Evolutionary conservation across 2,113 vertebrate genomes (phyloP), one percentile per base, ranked within the genome.

Genomic region (Rhynchomys soricoides): DNA sequence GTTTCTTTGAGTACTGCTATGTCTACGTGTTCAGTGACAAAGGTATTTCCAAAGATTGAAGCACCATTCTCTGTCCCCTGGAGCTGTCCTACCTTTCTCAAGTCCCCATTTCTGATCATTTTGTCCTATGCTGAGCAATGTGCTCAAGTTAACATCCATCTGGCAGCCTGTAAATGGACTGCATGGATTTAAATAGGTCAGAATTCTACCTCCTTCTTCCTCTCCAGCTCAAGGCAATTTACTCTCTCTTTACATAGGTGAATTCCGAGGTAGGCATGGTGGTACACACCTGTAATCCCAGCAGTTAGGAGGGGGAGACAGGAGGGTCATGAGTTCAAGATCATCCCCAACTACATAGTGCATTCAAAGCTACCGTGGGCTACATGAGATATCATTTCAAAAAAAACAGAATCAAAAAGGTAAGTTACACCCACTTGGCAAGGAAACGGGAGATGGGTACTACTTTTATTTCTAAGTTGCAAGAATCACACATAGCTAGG

Each of bases 1-100:
- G 31, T 77, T 93, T 55, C 92, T 97, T 89, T 94, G 71, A 71
- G 74, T 59, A 26, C 68, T 62, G 17, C 59, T 86, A 31, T 34
- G 73, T 3, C 57, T 62, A 34, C 37, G 2, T n/a, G 59, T 31
- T 77, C 75, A 43, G 64, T 31, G 70, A 88, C 34, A 31, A 8
- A 24, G 89, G 19, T 90, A 90, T 95, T 87, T 87, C 91, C 74
- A 66, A 74, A 34, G 9, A 0, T 57, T 1, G 43, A 73, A 22
- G 59, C 55, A 57, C 50, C 85, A 5, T 48, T 52, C 31, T 93
- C 74, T 90, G 81, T 75, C 66, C 79, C 92, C 93, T 0, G 77
- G 11, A 95, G 88, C 86, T n/a, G 34, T 52, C 74, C 66, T 4
- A 0, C 22, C 22, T 64, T 34, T 17, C 6, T 43, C 17, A 9